Conservation (phyloP, 2,113 vertebrate species). For the Gymnogyps californianus region DNA sequence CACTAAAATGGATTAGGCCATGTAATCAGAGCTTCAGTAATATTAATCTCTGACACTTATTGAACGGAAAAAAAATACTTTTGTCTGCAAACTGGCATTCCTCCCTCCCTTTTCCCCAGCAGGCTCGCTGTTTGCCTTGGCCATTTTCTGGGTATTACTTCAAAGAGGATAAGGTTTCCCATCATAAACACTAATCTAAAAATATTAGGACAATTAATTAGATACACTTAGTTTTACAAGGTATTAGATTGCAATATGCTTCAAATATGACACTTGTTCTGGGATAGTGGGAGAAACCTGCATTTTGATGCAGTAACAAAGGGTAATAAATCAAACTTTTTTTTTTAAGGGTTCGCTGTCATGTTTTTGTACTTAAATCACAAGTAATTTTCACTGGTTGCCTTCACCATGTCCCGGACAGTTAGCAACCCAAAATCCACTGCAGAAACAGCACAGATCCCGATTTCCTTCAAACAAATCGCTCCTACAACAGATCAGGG, state of each 20-base stretch:
- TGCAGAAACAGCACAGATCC: neutral
- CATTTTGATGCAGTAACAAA: slow-evolving; percentile 47
- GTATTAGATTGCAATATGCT: slow-evolving; percentile 77
- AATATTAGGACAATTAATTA: slow-evolving; percentile 86
- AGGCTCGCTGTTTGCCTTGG: slow-evolving; percentile 52
- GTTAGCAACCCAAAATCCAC: neutral
- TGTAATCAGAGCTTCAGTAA: slow-evolving; percentile 80
- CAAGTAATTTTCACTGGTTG: neutral
- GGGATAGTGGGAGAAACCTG: slow-evolving; percentile 22
- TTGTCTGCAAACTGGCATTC: slow-evolving; percentile 69
- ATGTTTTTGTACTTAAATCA: neutral
- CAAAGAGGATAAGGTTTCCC: slow-evolving; percentile 80
- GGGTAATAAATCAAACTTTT: slow-evolving; percentile 40
- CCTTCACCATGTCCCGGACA: neutral
- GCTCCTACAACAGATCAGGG: neutral
- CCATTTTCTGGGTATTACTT: slow-evolving; percentile 80
- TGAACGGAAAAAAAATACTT: slow-evolving; percentile 69
- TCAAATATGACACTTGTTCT: slow-evolving; percentile 73
- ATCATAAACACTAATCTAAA: slow-evolving; percentile 77
- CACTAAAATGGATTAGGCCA: slow-evolving; percentile 82
- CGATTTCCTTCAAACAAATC: neutral
- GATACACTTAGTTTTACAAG: slow-evolving; percentile 85
- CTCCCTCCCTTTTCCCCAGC: slow-evolving; percentile 39
- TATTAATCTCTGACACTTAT: slow-evolving; percentile 83
- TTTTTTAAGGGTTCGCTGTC: neutral